These are phyloP conservation scores for Oenanthe melanoleuca DNA, from an alignment of 2,113 vertebrate genomes.

Conservation along the genomic window DNA sequence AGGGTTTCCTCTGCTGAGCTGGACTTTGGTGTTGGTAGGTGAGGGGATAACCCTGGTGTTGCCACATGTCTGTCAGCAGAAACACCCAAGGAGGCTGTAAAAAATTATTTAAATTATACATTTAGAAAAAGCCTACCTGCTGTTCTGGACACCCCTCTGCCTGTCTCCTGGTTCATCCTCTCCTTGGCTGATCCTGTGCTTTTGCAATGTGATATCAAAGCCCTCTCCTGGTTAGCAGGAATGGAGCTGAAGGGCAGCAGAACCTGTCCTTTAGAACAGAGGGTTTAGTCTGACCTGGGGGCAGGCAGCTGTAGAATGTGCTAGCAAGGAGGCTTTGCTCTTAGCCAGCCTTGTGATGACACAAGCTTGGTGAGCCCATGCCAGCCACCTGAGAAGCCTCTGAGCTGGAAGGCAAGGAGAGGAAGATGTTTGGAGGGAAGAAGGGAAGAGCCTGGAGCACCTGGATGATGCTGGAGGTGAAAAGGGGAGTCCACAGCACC, in stretches of 20 bases:
- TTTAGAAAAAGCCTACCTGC: neutral
- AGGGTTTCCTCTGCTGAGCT: neutral
- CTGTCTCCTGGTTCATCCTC: neutral
- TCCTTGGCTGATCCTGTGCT: neutral
- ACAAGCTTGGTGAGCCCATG: rapidly evolving
- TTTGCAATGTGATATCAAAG: neutral
- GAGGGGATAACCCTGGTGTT: neutral
- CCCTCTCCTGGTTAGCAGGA: neutral
- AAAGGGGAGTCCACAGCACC: neutral
- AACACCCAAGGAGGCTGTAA: neutral
- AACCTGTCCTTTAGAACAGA: neutral
- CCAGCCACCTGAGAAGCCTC: rapidly evolving
- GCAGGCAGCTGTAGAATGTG: neutral
- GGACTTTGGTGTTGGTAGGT: neutral
- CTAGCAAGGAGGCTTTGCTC: neutral
- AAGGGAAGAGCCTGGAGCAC: neutral
- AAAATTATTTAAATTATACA: neutral
- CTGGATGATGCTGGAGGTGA: neutral
- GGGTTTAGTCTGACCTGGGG: neutral
- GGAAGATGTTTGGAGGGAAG: neutral
- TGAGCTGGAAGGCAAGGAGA: neutral
- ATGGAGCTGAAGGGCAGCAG: neutral
- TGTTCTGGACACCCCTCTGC: neutral
- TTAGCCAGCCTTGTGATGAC: neutral
- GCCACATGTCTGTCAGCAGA: neutral